These are phyloP conservation scores for Coturnix japonica DNA, from an alignment of 2,113 vertebrate genomes.

Conservation along the genomic window DNA sequence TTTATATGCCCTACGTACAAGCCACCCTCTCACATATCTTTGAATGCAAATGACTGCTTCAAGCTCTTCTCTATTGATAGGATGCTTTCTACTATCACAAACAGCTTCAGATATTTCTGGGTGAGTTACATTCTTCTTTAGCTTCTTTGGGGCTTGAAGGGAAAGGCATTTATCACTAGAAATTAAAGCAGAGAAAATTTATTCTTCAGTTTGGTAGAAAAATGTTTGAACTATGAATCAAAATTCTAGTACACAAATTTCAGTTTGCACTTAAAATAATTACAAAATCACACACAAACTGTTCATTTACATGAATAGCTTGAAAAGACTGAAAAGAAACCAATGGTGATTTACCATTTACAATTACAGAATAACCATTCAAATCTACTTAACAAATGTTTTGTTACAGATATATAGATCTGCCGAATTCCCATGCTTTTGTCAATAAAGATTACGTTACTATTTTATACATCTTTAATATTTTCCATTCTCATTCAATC, in stretches of 20 bases:
- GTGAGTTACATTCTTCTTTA: conserved; percentile 49
- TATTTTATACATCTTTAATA: background rate
- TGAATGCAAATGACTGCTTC: conserved; percentile 12
- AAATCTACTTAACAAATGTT: conserved; percentile 8
- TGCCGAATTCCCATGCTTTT: background rate
- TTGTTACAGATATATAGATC: background rate
- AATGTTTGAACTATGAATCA: background rate
- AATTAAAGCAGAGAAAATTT: background rate
- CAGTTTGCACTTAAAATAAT: conserved; percentile 6
- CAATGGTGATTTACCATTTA: conserved; percentile 32
- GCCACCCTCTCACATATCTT: conserved; percentile 22
- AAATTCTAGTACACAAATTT: background rate
- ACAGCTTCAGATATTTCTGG: conserved; percentile 55
- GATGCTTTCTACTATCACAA: background rate
- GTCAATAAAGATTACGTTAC: background rate
- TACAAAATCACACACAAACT: background rate
- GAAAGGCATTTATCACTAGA: background rate
- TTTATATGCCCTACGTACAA: background rate
- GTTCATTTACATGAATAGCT: conserved; percentile 22
- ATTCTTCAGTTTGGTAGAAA: background rate
- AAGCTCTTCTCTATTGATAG: background rate
- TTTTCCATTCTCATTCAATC: background rate
- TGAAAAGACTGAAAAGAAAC: conserved; percentile 16
- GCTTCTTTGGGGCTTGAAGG: conserved; percentile 31
- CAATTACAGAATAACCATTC: conserved; percentile 35